Evolutionary conservation across 2,888 invertebrate genomes (phyloP), one percentile per base, ranked within the genome.

Genomic region (Herminia tarsipennalis): DNA sequence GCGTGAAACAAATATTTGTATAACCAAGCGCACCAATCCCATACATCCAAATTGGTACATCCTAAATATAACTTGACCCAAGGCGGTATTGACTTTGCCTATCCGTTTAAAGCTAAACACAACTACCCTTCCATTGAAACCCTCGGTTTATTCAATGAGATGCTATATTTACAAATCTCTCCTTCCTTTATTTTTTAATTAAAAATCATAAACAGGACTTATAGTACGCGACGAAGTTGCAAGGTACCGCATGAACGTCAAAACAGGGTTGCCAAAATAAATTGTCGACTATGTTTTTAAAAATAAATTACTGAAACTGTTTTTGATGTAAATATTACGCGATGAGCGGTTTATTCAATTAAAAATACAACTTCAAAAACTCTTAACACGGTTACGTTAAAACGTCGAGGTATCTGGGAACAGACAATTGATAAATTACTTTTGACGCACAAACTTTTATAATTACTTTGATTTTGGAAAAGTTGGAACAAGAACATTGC

Each of bases 341-440:
- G n/a, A n/a, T n/a, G n/a, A n/a, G n/a, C n/a, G n/a, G n/a, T n/a
- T n/a, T n/a, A n/a, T n/a, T n/a, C n/a, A n/a, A n/a, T n/a, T n/a
- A n/a, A n/a, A n/a, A n/a, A n/a, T n/a, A n/a, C n/a, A n/a, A n/a
- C n/a, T n/a, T n/a, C n/a, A n/a, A n/a, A n/a, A n/a, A n/a, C n/a
- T n/a, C n/a, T n/a, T n/a, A n/a, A n/a, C n/a, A n/a, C n/a, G n/a
- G n/a, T n/a, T n/a, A n/a, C n/a, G n/a, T n/a, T n/a, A n/a, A n/a
- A n/a, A 16, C 39, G 18, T 16, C 45, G 51, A 45, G 55, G 44
- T 39, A 32, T 17, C 8, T 13, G 12, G 28, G 12, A 12, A 27
- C 22, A 45, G 34, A 53, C 37, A 39, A 65, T 64, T 71, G 57
- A 66, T 63, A 63, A 65, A 71, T 70, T 57, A 57, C 56, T 58